phyloP scores from a whole-genome alignment of 1,140 invertebrate genomes.

The Drosophila cardini region DNA sequence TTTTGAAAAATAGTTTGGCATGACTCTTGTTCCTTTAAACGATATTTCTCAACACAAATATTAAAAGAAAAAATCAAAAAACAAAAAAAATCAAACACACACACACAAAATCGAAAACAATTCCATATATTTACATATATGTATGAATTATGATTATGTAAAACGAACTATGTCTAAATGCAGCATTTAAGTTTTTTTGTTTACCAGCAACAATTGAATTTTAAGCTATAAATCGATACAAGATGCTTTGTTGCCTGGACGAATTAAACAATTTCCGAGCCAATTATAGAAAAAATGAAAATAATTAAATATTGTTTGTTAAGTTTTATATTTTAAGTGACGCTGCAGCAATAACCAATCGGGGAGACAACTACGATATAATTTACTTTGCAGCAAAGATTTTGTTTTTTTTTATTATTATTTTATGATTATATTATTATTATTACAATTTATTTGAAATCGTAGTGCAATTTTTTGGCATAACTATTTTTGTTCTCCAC shows the following conservation, averaged over 20 bases:
- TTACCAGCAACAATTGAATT: conserved; percentile 46
- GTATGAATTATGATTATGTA: conserved; percentile 33
- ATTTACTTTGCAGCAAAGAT: conserved; percentile 65
- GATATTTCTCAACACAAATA: conserved; percentile 67
- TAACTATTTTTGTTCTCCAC: conserved; percentile 50
- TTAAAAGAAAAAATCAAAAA: conserved; percentile 3
- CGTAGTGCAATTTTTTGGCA: conserved; percentile 75
- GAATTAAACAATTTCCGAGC: conserved; percentile 73
- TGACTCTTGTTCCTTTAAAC: conserved; percentile 78
- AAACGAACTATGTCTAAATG: conserved; percentile 59
- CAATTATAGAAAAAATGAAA: conserved; percentile 58
- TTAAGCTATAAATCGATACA: conserved; percentile 11
- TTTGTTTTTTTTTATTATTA: conserved; percentile 59
- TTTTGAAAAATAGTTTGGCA: conserved; percentile 60
- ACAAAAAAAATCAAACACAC: no score
- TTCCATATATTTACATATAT: conserved; percentile 63
- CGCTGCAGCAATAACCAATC: conserved; percentile 36
- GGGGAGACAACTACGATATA: conserved; percentile 29
- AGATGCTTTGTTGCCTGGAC: conserved; percentile 49
- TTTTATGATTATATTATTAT: conserved; percentile 16
- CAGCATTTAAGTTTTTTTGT: conserved; percentile 74
- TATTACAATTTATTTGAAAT: conserved; percentile 53
- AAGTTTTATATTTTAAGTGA: conserved; percentile 74
- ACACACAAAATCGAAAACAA: conserved; percentile 57
- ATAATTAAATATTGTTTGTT: conserved; percentile 66